phyloP scores from a whole-genome alignment of 2,113 vertebrate genomes.

The Beaufortia kweichowensis region DNA sequence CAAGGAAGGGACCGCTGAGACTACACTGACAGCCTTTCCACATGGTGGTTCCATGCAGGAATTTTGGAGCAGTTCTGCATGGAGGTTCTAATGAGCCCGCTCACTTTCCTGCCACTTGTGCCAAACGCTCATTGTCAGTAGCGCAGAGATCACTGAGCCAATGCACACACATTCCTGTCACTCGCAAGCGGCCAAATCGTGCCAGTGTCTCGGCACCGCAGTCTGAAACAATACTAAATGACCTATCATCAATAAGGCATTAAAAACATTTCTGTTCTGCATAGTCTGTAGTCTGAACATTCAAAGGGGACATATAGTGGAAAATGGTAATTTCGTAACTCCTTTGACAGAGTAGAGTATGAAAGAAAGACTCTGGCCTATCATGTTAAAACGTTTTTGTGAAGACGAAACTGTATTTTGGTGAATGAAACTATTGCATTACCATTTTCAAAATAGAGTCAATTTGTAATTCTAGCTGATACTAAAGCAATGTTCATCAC shows the following conservation, averaged over 20 bases:
- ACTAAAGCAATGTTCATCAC: neutral
- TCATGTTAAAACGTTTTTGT: too few relatives aligned
- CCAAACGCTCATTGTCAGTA: conserved; percentile 24
- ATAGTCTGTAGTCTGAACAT: neutral
- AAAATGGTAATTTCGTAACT: neutral
- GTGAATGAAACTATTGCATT: neutral
- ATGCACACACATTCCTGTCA: conserved; percentile 12
- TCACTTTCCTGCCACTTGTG: conserved; percentile 26
- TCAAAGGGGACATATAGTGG: neutral
- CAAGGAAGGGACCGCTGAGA: conserved; percentile 15
- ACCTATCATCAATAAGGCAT: neutral
- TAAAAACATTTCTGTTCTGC: neutral
- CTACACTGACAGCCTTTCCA: conserved; percentile 14
- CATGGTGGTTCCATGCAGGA: neutral
- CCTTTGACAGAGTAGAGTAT: too few relatives aligned
- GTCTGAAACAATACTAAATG: conserved; percentile 19
- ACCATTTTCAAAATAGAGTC: neutral
- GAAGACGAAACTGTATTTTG: neutral
- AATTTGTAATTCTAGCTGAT: neutral
- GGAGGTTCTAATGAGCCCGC: conserved; percentile 26
- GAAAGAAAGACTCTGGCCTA: too few relatives aligned
- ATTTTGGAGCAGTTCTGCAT: conserved; percentile 23
- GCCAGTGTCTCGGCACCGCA: neutral
- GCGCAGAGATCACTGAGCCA: conserved; percentile 21
- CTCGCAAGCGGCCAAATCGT: conserved; percentile 2